Conservation (phyloP, 1,140 invertebrate species). For the Nebria ingens region DNA sequence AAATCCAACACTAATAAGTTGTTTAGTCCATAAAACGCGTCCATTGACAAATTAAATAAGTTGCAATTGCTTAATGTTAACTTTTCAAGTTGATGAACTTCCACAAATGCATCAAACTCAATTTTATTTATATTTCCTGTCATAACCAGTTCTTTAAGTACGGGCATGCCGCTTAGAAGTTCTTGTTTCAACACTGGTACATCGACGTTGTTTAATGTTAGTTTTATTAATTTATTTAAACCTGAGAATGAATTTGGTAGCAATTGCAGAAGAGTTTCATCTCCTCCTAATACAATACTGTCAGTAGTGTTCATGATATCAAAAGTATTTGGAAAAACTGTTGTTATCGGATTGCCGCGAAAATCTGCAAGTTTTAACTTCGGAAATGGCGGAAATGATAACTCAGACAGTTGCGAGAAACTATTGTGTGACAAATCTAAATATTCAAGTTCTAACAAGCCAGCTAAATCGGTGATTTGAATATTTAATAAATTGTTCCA, state of each 20-base stretch:
- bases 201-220: conserved; percentile 46
- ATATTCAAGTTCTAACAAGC: conserved; percentile 49
- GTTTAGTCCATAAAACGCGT: conserved; percentile 51
- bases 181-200: conserved; percentile 45
- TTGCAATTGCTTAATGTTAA: conserved; percentile 49
- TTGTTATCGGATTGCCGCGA: conserved; percentile 51
- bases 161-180: conserved; percentile 47
- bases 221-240: conserved; percentile 39
- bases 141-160: conserved; percentile 40
- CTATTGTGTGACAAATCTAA: conserved; percentile 55
- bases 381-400: conserved; percentile 58
- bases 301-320: conserved; percentile 58
- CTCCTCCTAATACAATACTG: conserved; percentile 47
- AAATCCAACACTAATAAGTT: conserved; percentile 49
- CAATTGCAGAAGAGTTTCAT: conserved; percentile 40
- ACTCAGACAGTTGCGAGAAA: conserved; percentile 53
- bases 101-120: conserved; percentile 57
- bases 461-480: conserved; percentile 53
- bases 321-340: conserved; percentile 57
- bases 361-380: conserved; percentile 49
- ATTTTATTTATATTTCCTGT: conserved; percentile 45
- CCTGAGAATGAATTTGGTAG: conserved; percentile 52
- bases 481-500: conserved; percentile 50
- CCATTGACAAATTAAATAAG: conserved; percentile 53
- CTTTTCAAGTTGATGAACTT: conserved; percentile 44